Evolutionary conservation across 2,797 vertebrate genomes (phyloP), one percentile per base, ranked within the genome.

Genomic region (Oophaga sylvatica): DNA sequence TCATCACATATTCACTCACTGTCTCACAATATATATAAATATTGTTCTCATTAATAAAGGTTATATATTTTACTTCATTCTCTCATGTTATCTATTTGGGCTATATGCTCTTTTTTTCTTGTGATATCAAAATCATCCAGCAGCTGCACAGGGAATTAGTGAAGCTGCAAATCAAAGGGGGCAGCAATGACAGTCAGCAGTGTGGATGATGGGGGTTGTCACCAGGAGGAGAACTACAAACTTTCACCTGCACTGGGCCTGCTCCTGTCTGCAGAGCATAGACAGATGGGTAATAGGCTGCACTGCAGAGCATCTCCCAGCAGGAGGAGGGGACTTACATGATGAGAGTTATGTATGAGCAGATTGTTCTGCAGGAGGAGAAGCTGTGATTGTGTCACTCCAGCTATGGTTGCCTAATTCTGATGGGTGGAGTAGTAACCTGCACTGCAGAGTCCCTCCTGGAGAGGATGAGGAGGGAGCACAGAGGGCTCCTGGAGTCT

Each of bases 141-240:
- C 60, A 85, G 83, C 59, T 81, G 45, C 60, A 29, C 60, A 57
- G 79, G 31, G 71, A 84, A 62, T 87, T 68, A 81, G 5, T 53
- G 67, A 3, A 41, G 35, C 35, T 3, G 35, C 35, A 41, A 41
- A 41, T 3, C 35, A 41, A 41, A 41, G 35, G 35, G 2, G 35
- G 35, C 41, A 41, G 75, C 60, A 56, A 20, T 62, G 80, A 35
- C 41, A 65, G 48, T 48, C 80, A n/a, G 86, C n/a, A 78, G 68
- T 31, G 81, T 48, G 67, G 35, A 63, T 26, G 20, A 71, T 56
- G 80, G 85, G 67, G 57, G 17, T 16, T 59, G 57, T 59, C 57
- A 57, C 17, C 60, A 20, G 60, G 60, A 62, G 19, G 19, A 62
- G 19, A 15, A 65, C 7, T n/a, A n/a, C 62, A 65, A 65, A 65